A percentile compares a stretch with the other conserved stretches of the same genome.
Conservation (phyloP, 2,797 vertebrate genomes). For the Cyprinodon diabolis region DNA sequence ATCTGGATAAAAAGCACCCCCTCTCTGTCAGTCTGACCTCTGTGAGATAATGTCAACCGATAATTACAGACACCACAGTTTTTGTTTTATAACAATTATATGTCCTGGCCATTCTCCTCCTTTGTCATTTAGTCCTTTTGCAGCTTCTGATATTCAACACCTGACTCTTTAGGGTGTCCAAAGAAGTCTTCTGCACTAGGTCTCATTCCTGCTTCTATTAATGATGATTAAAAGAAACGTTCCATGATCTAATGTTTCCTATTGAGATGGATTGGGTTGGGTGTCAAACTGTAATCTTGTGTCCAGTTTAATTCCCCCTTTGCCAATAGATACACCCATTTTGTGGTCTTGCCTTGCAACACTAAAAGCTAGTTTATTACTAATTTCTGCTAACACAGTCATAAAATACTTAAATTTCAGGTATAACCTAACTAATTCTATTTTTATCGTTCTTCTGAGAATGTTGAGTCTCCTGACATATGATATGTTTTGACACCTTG, state of each 20-base stretch:
- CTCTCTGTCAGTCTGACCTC: slow-evolving; percentile 60
- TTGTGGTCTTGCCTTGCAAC: too few relatives aligned
- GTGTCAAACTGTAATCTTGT: background rate
- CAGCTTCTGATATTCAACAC: background rate
- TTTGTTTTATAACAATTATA: slow-evolving; percentile 1
- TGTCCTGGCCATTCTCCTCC: background rate
- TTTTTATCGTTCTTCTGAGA: background rate
- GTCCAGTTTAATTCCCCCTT: too few relatives aligned
- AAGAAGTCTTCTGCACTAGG: too few relatives aligned
- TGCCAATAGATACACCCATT: too few relatives aligned
- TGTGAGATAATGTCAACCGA: slow-evolving; percentile 58
- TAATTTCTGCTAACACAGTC: background rate
- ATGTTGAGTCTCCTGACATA: background rate
- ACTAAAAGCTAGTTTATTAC: too few relatives aligned
- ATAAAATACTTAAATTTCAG: background rate
- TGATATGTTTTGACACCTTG: background rate
- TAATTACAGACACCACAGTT: slow-evolving; percentile 32
- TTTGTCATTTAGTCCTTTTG: background rate
- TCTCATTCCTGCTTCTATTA: background rate
- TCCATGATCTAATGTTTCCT: background rate
- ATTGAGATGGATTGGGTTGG: background rate
- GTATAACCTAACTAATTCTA: background rate
- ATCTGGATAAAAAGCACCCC: slow-evolving; percentile 44
- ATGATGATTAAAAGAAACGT: background rate
- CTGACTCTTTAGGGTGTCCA: background rate